These are phyloP conservation scores for Beris morrisii DNA, from an alignment of 2,888 invertebrate species.

Conservation along the genomic window DNA sequence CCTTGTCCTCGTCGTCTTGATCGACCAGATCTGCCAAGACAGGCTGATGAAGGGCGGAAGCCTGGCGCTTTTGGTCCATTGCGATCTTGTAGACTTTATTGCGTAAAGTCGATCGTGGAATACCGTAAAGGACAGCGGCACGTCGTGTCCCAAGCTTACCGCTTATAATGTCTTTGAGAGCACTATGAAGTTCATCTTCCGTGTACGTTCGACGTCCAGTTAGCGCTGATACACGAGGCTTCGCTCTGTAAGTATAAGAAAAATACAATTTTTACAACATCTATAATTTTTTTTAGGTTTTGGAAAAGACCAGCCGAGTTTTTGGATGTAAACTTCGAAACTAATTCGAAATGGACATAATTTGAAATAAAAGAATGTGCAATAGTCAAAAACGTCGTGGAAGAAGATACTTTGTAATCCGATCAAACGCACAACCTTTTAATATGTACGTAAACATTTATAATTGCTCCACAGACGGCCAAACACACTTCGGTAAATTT, in stretches of 20 bases:
- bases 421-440: no score
- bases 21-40: conserved; percentile 44
- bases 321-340: no score
- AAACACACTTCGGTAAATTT: no score
- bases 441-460: no score
- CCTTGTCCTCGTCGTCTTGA: conserved; percentile 58
- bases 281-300: no score
- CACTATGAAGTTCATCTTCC: conserved; percentile 92
- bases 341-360: no score
- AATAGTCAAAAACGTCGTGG: no score
- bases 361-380: no score
- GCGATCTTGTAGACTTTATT: conserved; percentile 91
- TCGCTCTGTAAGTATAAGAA: conserved; percentile 63
- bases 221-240: conserved; percentile 67
- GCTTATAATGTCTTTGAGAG: conserved; percentile 91
- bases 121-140: conserved; percentile 94
- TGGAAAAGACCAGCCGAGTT: no score
- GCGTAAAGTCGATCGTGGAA: conserved; percentile 92
- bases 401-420: no score
- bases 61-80: conserved; percentile 71
- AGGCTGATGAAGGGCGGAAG: conserved; percentile 46
- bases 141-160: conserved; percentile 90
- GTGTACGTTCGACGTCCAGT: conserved; percentile 81
- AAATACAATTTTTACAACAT: no score
- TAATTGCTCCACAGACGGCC: no score